These are phyloP conservation scores for Conus ventricosus DNA, from an alignment of 1,140 invertebrate genomes.

Conservation along the genomic window DNA sequence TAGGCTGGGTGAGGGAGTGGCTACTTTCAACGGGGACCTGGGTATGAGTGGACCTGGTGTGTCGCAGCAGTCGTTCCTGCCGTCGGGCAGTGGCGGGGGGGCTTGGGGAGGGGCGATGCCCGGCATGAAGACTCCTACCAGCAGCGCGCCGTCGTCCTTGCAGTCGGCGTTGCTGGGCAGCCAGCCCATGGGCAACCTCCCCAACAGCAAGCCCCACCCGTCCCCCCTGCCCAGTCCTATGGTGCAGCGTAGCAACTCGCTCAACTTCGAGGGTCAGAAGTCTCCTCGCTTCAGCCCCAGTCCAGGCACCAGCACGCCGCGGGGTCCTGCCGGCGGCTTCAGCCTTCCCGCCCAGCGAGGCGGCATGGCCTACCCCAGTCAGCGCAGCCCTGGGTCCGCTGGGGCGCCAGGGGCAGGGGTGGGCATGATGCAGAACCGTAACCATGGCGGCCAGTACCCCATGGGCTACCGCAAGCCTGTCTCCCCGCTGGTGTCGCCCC, in stretches of 20 bases:
- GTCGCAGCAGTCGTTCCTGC: not conserved
- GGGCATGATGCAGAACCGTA: slow-evolving; percentile 30
- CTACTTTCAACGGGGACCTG: not conserved
- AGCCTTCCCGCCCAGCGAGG: slow-evolving; percentile 42
- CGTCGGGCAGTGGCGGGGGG: not conserved
- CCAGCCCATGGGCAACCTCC: not conserved
- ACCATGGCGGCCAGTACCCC: slow-evolving; percentile 40
- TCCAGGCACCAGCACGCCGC: slow-evolving; percentile 37
- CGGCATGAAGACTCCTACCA: not conserved
- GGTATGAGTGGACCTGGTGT: not conserved
- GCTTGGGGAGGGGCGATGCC: not conserved
- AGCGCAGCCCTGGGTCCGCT: slow-evolving; percentile 60
- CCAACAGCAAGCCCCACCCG: not conserved
- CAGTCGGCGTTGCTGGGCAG: slow-evolving; percentile 17
- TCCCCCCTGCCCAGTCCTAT: not conserved
- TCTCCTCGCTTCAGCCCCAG: slow-evolving; percentile 61
- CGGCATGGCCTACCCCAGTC: slow-evolving; percentile 52
- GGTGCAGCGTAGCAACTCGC: slow-evolving; percentile 42
- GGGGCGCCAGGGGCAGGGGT: not conserved
- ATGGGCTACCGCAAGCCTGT: slow-evolving; percentile 47
- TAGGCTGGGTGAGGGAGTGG: not conserved
- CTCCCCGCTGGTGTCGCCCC: slow-evolving; percentile 58
- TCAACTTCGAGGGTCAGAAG: slow-evolving; percentile 59
- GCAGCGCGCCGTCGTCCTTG: not conserved
- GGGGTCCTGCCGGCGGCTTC: slow-evolving; percentile 45